A percentile compares a stretch with the other conserved stretches of the same genome.
These are phyloP conservation scores for Andricus quercusramuli DNA, from an alignment of 2,888 invertebrate species.

Conservation along the genomic window DNA sequence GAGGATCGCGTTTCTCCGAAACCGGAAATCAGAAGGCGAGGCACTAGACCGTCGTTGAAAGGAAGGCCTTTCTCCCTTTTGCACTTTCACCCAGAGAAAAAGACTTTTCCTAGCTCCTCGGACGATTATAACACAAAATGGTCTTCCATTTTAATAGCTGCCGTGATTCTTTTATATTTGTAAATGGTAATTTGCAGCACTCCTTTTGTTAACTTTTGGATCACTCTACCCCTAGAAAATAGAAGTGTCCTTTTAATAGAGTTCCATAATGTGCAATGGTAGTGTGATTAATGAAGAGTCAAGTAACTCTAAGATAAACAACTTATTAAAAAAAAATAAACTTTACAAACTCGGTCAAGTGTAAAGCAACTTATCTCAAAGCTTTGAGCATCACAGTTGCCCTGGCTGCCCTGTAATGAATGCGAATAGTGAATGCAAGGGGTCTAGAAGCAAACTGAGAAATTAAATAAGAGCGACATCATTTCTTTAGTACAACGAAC, in stretches of 20 bases:
- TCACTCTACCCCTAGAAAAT: not conserved
- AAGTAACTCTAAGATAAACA: not conserved
- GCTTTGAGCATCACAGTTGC: not conserved
- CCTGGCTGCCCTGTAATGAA: not conserved
- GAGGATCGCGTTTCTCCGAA: slow-evolving; percentile 70
- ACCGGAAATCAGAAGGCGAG: slow-evolving; percentile 68
- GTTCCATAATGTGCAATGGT: too few species aligned
- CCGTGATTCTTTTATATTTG: not conserved
- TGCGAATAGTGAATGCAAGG: slow-evolving; percentile 48
- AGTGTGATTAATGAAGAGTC: not conserved
- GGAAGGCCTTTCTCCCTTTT: slow-evolving; percentile 35
- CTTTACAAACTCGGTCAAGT: not conserved
- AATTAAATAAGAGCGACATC: slow-evolving; percentile 60
- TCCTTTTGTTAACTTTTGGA: not conserved
- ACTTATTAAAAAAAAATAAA: not conserved
- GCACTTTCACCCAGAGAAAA: not conserved
- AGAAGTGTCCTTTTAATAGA: too few species aligned
- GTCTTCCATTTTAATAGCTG: not conserved
- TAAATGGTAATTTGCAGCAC: not conserved
- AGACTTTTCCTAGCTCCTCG: not conserved
- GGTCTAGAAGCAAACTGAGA: slow-evolving; percentile 51
- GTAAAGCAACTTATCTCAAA: not conserved
- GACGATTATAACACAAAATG: not conserved
- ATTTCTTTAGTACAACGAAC: slow-evolving; percentile 49
- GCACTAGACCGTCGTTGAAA: slow-evolving; percentile 59